Base-by-base conservation (phyloP, 1,140 invertebrate species). In the Macrostomum lignano region DNA sequence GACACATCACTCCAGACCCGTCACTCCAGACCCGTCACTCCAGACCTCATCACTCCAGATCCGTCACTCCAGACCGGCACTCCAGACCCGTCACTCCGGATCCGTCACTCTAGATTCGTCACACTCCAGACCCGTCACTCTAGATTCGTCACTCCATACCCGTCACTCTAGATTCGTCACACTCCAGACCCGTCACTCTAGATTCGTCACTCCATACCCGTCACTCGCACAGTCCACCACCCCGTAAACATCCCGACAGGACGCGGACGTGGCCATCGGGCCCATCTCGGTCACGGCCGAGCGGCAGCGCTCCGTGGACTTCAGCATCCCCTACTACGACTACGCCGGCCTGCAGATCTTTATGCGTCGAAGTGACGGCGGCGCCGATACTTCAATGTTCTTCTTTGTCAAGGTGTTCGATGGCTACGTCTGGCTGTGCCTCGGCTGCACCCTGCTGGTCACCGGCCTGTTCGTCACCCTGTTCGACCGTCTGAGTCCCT, bases 401-500 rank as follows among this genome's bases (percentile, higher is more conserved):
- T 28, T 28, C 9, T 28, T 28, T 28, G 15, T 28, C 14, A 28
- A 28, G 19, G 26, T 17, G 4, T 28, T 28, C 9, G 19, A 14
- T 28, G 15, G 26, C 14, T 14, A 28, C 15, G 26, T 28, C 5
- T 28, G 26, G 26, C 14, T 17, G 19, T 15, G 14, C 15, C 14
- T 28, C 3, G 19, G 15, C 15, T 14, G 14, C 3, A 28, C 26
- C 3, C 15, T 28, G 4, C 15, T 28, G 19, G 26, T 14, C 15
- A 28, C 26, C 4, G 26, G 26, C 21, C 32, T 33, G 13, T 32
- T 38, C 21, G 38, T 37, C 15, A 25, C 17, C 13, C 28, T 29
- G 20, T 20, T 32, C 14, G 3, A 22, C 15, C 24, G 24, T 17
- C 30, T 88, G 1, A 81, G 82, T 0, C 26, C 26, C 7, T 28